Evolutionary conservation across 2,113 vertebrate genomes (phyloP).

Genomic region (Antigone vipio): DNA sequence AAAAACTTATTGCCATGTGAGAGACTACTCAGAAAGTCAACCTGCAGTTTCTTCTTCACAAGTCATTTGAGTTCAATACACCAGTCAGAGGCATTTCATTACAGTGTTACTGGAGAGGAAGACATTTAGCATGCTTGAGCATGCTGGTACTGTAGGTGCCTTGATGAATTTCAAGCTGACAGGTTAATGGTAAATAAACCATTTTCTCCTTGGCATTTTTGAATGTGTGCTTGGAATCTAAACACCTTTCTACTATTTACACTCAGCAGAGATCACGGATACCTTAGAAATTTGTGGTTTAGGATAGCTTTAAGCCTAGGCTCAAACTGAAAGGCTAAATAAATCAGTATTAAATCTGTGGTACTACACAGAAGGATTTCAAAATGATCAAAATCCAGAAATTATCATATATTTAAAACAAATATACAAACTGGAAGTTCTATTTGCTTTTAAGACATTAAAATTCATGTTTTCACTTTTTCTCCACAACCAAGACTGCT

Average conservation of each 20-base stretch:
- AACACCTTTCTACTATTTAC: background rate
- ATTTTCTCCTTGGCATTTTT: slow-evolving; percentile 11
- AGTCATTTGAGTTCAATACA: background rate
- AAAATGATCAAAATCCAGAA: background rate
- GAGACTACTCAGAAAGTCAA: background rate
- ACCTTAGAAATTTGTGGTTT: background rate
- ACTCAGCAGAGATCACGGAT: background rate
- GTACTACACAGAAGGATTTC: background rate
- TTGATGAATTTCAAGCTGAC: slow-evolving; percentile 25
- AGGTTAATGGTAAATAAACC: slow-evolving; percentile 45
- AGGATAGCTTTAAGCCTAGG: background rate
- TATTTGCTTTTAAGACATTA: background rate
- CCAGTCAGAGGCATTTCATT: background rate
- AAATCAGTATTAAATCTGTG: background rate
- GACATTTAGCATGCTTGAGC: slow-evolving; percentile 12
- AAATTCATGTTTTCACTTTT: background rate
- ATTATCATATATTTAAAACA: background rate
- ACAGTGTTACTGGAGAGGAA: background rate
- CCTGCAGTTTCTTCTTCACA: background rate
- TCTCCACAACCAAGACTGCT: background rate
- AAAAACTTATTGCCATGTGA: background rate
- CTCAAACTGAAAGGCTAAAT: background rate
- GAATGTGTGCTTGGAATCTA: slow-evolving; percentile 9
- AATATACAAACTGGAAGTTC: background rate
- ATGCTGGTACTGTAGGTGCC: background rate